These are phyloP conservation scores for Stegodyphus mimosarum DNA, from an alignment of 1,140 invertebrate species.

Conservation along the genomic window DNA sequence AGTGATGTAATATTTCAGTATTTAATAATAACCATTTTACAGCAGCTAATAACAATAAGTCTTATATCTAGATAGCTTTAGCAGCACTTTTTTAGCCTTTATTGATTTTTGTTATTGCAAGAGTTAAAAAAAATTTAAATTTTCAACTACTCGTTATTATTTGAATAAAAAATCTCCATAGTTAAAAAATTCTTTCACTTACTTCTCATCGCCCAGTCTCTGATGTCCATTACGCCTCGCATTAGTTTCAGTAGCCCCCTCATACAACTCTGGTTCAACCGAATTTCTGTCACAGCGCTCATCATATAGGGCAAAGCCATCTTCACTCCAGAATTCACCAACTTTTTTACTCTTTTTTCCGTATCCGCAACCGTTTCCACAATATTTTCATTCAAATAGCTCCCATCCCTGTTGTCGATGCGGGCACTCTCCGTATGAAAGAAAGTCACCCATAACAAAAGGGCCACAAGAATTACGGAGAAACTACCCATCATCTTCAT, in stretches of 20 bases:
- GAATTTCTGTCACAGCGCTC: constrained; percentile 21
- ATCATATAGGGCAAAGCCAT: constrained; percentile 52
- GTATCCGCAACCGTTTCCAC: constrained; percentile 33
- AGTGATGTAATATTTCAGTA: too few species aligned
- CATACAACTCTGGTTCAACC: constrained; percentile 13
- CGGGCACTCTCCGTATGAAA: neutral
- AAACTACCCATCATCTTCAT: constrained; percentile 14
- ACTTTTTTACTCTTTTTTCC: constrained; percentile 40
- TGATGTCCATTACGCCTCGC: constrained; percentile 60
- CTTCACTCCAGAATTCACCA: constrained; percentile 48
- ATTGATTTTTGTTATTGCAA: too few species aligned
- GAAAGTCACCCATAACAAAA: neutral
- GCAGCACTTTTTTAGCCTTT: too few species aligned
- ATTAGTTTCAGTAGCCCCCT: constrained; percentile 21
- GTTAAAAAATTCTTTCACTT: constrained; percentile 15
- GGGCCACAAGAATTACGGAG: neutral
- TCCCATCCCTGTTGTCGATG: neutral
- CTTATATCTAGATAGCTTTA: too few species aligned
- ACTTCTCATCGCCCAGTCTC: constrained; percentile 63
- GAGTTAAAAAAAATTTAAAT: too few species aligned
- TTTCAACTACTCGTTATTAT: too few species aligned
- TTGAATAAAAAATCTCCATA: too few species aligned
- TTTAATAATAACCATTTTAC: too few species aligned
- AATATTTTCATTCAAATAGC: neutral
- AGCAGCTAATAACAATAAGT: too few species aligned